Conservation (phyloP, 1,140 invertebrate species). For the Caerostris darwini region DNA sequence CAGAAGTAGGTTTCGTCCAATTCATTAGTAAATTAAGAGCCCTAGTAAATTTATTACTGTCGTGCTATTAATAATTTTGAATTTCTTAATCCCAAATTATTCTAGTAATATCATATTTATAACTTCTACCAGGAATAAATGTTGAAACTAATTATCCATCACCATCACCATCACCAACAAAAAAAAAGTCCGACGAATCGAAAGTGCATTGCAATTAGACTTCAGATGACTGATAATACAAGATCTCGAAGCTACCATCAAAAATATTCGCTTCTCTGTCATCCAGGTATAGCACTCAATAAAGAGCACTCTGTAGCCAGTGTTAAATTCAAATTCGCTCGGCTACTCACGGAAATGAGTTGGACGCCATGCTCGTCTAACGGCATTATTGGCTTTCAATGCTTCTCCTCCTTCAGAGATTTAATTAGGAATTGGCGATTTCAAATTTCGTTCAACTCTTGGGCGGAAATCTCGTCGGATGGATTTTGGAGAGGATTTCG, state of each 20-base stretch:
- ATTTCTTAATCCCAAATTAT: too few species aligned
- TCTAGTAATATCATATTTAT: too few species aligned
- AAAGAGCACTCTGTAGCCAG: not conserved
- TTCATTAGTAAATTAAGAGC: too few species aligned
- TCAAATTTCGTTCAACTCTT: slow-evolving; percentile 31
- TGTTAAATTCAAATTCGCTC: slow-evolving; percentile 51
- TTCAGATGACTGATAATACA: not conserved
- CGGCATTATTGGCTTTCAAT: slow-evolving; percentile 48
- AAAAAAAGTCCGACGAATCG: not conserved
- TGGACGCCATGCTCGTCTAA: not conserved
- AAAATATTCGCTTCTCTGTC: not conserved
- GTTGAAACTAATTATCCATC: too few species aligned
- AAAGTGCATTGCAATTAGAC: not conserved
- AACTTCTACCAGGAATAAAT: too few species aligned
- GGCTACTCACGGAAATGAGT: slow-evolving; percentile 17
- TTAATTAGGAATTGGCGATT: slow-evolving; percentile 50
- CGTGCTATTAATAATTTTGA: too few species aligned
- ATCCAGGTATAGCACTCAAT: not conserved
- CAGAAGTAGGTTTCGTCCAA: too few species aligned
- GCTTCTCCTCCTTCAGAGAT: not conserved
- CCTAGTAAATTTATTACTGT: too few species aligned
- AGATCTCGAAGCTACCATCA: not conserved
- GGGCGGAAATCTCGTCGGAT: not conserved
- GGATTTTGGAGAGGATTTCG: not conserved
- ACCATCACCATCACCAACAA: too few species aligned